Evolutionary conservation across 2,888 invertebrate species (phyloP), one percentile per base, ranked within the genome.

Genomic region (Hirtodrosophila cameraria): DNA sequence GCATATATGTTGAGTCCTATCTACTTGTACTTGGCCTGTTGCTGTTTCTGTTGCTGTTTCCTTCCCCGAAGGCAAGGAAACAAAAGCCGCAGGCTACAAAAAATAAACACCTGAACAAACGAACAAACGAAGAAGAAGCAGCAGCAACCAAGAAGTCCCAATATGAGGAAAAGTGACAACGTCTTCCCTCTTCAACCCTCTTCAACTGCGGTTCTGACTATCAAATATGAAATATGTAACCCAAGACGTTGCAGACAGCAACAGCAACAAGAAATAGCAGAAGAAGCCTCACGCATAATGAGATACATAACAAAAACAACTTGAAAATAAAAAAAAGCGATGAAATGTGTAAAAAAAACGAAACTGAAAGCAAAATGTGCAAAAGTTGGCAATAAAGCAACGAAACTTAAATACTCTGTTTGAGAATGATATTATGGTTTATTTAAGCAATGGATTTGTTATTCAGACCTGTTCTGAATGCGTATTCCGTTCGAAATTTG

Each of bases 141-240:
- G n/a, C n/a, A n/a, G n/a, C n/a, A n/a, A 72, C 77, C 18, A 20
- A 20, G 69, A 31, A 57, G 43, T 60, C 25, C 61, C 54, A 61
- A 55, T 70, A 33, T 18, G 48, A 57, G 58, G 36, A 52, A 73
- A 65, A 70, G 54, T 66, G 75, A 63, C 74, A 71, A 74, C 69
- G 49, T 41, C 20, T 30, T 25, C 30, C 49, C 20, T 3, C 46
- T 18, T 13, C n/a, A n/a, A n/a, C n/a, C n/a, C n/a, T n/a, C n/a
- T n/a, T n/a, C n/a, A 20, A 42, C 41, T 60, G 45, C 25, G 64
- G 63, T 60, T 75, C 50, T 63, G 85, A 53, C 78, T 86, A 78
- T 81, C 71, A 69, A 84, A 78, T 66, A 73, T 76, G 77, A 77
- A 85, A 85, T 80, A 84, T 86, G 82, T 86, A 83, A 83, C 74